Evolutionary conservation across 1,140 invertebrate species (phyloP).

Genomic region (Babylonia areolata): DNA sequence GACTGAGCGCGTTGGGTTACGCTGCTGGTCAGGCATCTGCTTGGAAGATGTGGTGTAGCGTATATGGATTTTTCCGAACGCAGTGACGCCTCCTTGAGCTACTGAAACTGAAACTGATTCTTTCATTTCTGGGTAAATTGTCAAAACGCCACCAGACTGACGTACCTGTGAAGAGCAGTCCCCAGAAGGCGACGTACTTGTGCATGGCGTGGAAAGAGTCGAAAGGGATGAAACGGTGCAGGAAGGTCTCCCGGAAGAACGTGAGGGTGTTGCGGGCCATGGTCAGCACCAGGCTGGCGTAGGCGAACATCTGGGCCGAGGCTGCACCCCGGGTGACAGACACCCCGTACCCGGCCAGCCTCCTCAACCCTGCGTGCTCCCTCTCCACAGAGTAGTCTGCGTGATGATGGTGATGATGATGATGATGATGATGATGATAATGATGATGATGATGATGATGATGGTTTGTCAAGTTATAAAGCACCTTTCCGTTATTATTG

Average conservation of each 20-base stretch:
- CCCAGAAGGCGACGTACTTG: slow-evolving; percentile 97
- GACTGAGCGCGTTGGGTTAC: too few species aligned
- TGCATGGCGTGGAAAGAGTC: slow-evolving; percentile 99
- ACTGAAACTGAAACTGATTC: too few species aligned
- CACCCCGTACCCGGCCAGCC: slow-evolving; percentile 99
- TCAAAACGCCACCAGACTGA: too few species aligned
- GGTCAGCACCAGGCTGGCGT: slow-evolving; percentile 93
- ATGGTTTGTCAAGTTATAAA: too few species aligned
- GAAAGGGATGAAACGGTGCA: slow-evolving; percentile 98
- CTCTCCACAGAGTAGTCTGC: slow-evolving; percentile 76
- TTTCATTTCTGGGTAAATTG: too few species aligned
- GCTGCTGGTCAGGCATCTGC: too few species aligned
- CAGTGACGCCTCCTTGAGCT: too few species aligned
- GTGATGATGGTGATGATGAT: slow-evolving; percentile 23
- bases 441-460: slow-evolving; percentile 27
- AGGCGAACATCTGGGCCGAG: slow-evolving; percentile 96
- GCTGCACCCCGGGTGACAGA: slow-evolving; percentile 98
- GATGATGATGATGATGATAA: slow-evolving; percentile 23
- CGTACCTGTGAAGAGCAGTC: slow-evolving; percentile 87
- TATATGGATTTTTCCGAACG: too few species aligned
- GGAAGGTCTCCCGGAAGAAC: slow-evolving; percentile 92
- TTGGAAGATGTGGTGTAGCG: too few species aligned
- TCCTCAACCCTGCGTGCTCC: slow-evolving; percentile 96
- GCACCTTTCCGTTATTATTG: too few species aligned
- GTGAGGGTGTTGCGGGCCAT: slow-evolving; percentile 98